Evolutionary conservation across 1,140 invertebrate species (phyloP), one percentile per base, ranked within the genome.

Genomic region (Bombus waltoni): DNA sequence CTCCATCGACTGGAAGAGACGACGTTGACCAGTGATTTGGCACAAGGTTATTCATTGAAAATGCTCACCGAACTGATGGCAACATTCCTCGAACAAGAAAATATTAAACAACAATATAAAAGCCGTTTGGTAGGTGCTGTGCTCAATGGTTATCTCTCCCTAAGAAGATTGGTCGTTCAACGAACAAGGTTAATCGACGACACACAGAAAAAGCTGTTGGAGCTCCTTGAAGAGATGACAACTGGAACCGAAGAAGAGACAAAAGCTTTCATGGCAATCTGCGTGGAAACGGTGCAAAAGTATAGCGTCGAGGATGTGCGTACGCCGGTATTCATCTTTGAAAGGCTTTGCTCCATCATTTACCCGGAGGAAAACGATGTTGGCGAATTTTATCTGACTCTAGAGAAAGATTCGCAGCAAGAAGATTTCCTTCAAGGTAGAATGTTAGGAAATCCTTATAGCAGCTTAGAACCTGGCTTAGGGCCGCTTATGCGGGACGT

Each of bases 361-460:
- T 98, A 99, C 94, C 99, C 99, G 0, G 99, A 99, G 94, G 99
- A 99, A 94, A 99, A 99, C 92, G 99, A 99, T 94, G 97, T 99
- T 28, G 98, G 98, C 1, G 99, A 99, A 95, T 99, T 99, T 95
- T 99, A 98, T 95, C 96, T 99, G 66, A 98, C 98, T 0, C 95
- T 99, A 28, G 99, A 99, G 92, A 99, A 99, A 94, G 99, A 99
- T 96, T 98, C 98, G 1, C 99, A 99, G 92, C 99, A 99, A 93
- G 99, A 99, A 96, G 99, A 99, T 95, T 99, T 99, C 95, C 96
- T 99, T 0, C 95, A 98, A 96, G 98, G 98, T 2, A 97, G 99
- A 72, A 99, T 99, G 99, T 96, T 99, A 83, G 99, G 99, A 57
- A 99, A 99, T 96, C 99, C 99, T 1, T 99, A 99, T 95, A 99